Evolutionary conservation across 2,113 vertebrate species (phyloP).

Genomic region (Anseranas semipalmata): DNA sequence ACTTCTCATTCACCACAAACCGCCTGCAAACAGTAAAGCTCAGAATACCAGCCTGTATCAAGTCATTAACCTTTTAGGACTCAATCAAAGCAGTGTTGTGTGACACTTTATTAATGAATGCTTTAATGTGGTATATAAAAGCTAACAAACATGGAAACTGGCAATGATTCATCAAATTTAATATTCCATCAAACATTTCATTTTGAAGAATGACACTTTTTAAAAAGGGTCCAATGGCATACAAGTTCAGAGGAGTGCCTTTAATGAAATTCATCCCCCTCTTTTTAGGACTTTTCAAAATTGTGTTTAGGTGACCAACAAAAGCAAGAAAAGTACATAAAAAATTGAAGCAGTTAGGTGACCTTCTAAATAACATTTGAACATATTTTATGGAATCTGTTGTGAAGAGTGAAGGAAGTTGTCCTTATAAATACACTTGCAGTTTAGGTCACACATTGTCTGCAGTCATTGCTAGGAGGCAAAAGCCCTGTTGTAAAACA

Average conservation of each 20-base stretch:
- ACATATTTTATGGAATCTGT: constrained; percentile 50
- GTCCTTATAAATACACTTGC: constrained; percentile 59
- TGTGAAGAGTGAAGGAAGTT: constrained; percentile 54
- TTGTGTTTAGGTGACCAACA: background rate
- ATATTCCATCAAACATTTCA: constrained; percentile 76
- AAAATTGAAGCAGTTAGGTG: constrained; percentile 16
- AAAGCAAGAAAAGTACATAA: constrained; percentile 33
- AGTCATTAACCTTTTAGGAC: constrained; percentile 79
- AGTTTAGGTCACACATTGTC: constrained; percentile 66
- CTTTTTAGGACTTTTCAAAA: constrained; percentile 29
- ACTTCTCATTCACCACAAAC: constrained; percentile 43
- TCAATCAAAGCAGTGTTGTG: constrained; percentile 75
- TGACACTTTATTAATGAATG: constrained; percentile 80
- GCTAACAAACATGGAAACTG: constrained; percentile 67
- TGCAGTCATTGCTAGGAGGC: constrained; percentile 61
- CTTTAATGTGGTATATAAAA: constrained; percentile 80
- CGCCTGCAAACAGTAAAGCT: constrained; percentile 47
- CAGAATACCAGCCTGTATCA: constrained; percentile 65
- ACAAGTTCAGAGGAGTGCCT: constrained; percentile 49
- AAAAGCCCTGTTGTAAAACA: constrained; percentile 72
- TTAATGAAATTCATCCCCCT: constrained; percentile 16
- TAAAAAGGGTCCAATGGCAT: constrained; percentile 22
- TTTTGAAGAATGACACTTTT: constrained; percentile 69
- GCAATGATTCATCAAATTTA: constrained; percentile 80
- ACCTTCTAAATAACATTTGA: constrained; percentile 48